phyloP scores from a whole-genome alignment of 2,888 invertebrate species.

The Meiosimyza decipiens region DNA sequence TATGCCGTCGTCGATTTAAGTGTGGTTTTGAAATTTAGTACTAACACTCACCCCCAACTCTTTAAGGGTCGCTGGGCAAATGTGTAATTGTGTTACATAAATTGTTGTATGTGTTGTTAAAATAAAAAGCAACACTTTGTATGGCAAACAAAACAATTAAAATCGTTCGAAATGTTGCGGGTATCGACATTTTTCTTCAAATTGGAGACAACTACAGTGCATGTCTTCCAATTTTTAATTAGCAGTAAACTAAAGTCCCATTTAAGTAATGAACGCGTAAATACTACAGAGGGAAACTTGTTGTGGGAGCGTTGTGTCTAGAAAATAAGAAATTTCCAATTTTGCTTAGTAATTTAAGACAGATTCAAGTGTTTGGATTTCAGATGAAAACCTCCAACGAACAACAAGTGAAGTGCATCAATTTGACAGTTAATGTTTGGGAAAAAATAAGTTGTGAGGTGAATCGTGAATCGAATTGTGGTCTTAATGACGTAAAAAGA shows the following conservation, averaged over 20 bases:
- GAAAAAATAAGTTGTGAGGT: neutral
- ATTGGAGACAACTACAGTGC: constrained; percentile 36
- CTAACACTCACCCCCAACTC: neutral
- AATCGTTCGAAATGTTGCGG: neutral
- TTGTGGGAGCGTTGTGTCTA: neutral
- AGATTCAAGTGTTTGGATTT: constrained; percentile 9
- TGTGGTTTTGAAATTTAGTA: constrained; percentile 22
- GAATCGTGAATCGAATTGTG: too few relatives aligned
- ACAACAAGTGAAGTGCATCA: constrained; percentile 17
- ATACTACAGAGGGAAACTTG: neutral
- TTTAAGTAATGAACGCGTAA: constrained; percentile 22
- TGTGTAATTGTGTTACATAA: too few relatives aligned
- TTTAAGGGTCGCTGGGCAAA: too few relatives aligned
- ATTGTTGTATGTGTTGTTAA: too few relatives aligned
- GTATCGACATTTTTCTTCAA: too few relatives aligned
- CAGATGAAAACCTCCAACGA: neutral
- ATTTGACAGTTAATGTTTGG: constrained; percentile 6
- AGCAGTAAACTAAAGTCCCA: constrained; percentile 58
- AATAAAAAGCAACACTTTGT: neutral
- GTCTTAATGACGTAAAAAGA: too few relatives aligned
- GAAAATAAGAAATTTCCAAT: neutral
- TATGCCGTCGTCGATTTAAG: constrained; percentile 1
- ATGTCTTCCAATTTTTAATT: constrained; percentile 63
- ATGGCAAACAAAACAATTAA: constrained; percentile 1
- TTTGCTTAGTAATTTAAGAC: neutral